Percentiles rank a stretch among this genome's conserved stretches.
phyloP scores from a whole-genome alignment of 2,888 invertebrate genomes.

The Acronicta aceris region DNA sequence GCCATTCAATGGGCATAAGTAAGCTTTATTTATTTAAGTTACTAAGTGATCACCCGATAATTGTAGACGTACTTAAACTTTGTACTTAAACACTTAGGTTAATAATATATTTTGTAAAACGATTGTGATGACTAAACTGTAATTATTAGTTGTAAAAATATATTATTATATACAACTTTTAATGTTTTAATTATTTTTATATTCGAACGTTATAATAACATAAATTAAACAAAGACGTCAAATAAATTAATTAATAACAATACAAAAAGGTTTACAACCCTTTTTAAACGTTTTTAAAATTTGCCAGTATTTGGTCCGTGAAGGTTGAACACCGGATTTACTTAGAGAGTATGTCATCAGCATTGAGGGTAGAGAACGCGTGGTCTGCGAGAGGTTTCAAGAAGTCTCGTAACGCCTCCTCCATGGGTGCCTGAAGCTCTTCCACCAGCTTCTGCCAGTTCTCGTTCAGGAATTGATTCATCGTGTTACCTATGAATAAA shows the following conservation, averaged over 20 bases:
- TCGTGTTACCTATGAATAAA: slow-evolving; percentile 88
- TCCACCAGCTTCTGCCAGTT: slow-evolving; percentile 93
- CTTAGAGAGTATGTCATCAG: slow-evolving; percentile 76
- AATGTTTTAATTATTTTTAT: slow-evolving; percentile 35
- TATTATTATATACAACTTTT: slow-evolving; percentile 47
- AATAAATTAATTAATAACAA: background rate
- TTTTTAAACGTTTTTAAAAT: no score
- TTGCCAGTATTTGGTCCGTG: background rate
- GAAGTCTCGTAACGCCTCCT: slow-evolving; percentile 85
- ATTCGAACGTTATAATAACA: background rate
- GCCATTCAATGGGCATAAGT: slow-evolving; percentile 41
- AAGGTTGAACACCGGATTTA: slow-evolving; percentile 7
- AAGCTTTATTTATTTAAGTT: slow-evolving; percentile 77
- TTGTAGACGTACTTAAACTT: slow-evolving; percentile 25
- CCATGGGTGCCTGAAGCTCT: slow-evolving; percentile 92
- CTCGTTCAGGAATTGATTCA: slow-evolving; percentile 94
- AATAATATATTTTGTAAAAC: slow-evolving; percentile 34
- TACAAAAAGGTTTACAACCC: no score
- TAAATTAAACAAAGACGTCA: background rate
- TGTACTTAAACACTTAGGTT: slow-evolving; percentile 37
- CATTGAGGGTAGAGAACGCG: slow-evolving; percentile 77
- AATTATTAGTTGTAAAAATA: slow-evolving; percentile 56
- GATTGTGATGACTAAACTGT: slow-evolving; percentile 59
- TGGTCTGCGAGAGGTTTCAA: slow-evolving; percentile 82
- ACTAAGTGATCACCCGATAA: slow-evolving; percentile 48